These are phyloP conservation scores for Catocala nupta DNA, from an alignment of 2,888 invertebrate genomes.

Conservation along the genomic window DNA sequence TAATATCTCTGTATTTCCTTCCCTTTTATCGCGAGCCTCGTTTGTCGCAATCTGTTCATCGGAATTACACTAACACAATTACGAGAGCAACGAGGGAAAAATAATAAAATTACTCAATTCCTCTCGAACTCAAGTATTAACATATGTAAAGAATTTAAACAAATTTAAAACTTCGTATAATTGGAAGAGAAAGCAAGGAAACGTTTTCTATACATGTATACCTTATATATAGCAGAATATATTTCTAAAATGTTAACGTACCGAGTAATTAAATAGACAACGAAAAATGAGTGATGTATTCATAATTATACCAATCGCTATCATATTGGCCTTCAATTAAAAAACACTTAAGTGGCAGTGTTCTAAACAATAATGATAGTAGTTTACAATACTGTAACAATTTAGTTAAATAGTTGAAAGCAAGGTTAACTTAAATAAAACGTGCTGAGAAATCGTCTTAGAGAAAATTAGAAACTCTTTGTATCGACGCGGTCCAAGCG, in stretches of 20 bases:
- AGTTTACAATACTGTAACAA: neutral
- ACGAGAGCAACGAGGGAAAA: slow-evolving; percentile 52
- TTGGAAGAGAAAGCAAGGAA: slow-evolving; percentile 31
- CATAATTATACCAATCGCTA: too few species aligned
- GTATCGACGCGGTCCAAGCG: slow-evolving; percentile 15
- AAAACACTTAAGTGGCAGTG: too few species aligned
- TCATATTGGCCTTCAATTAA: too few species aligned
- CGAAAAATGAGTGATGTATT: neutral
- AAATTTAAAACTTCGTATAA: slow-evolving; percentile 43
- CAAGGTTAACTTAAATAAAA: slow-evolving; percentile 8
- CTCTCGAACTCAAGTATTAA: slow-evolving; percentile 38
- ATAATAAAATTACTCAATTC: slow-evolving; percentile 56
- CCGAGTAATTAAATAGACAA: neutral
- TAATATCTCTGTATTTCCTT: slow-evolving; percentile 36
- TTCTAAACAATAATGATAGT: too few species aligned
- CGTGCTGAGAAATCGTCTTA: slow-evolving; percentile 12
- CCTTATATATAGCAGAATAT: slow-evolving; percentile 32
- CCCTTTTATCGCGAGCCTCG: slow-evolving; percentile 55
- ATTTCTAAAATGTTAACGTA: slow-evolving; percentile 14
- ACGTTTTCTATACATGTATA: slow-evolving; percentile 19
- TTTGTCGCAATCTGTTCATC: slow-evolving; percentile 68
- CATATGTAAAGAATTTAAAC: slow-evolving; percentile 40
- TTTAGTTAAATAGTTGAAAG: slow-evolving; percentile 3
- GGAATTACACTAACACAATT: slow-evolving; percentile 68
- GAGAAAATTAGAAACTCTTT: slow-evolving; percentile 13